A percentile compares a stretch with the other conserved stretches of the same genome.
Conservation (phyloP, 2,888 invertebrate species). For the Caenorhabditis panamensis region DNA sequence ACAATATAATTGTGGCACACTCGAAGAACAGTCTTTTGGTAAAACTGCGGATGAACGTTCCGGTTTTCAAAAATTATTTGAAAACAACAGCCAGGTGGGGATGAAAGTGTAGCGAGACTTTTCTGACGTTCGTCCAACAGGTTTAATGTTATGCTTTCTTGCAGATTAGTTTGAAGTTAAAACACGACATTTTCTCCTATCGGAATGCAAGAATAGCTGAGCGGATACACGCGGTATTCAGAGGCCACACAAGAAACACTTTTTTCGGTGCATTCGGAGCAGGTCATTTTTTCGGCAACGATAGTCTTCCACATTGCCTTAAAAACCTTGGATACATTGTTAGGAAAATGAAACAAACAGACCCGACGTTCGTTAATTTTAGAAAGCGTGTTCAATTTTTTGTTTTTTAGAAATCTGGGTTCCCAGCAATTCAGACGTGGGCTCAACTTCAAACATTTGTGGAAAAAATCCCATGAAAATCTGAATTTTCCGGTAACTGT, state of each 20-base stretch:
- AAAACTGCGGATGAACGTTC: slow-evolving; percentile 1
- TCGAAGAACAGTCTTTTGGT: slow-evolving; percentile 66
- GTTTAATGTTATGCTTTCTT: too few species aligned
- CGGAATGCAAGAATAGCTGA: slow-evolving; percentile 84
- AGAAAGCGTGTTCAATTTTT: too few species aligned
- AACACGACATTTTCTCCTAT: slow-evolving; percentile 83
- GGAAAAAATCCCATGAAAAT: too few species aligned
- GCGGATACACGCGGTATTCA: slow-evolving; percentile 82
- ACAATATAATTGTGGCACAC: slow-evolving; percentile 72
- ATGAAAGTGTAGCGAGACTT: too few species aligned
- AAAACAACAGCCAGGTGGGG: too few species aligned
- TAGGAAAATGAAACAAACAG: slow-evolving; percentile 49
- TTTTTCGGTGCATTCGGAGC: slow-evolving; percentile 84
- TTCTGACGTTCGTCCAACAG: too few species aligned
- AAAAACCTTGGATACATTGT: slow-evolving; percentile 59
- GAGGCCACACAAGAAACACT: slow-evolving; percentile 82
- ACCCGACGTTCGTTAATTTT: slow-evolving; percentile 55
- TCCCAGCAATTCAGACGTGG: too few species aligned
- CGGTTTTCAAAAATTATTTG: background rate
- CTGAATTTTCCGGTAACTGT: too few species aligned
- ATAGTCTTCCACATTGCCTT: slow-evolving; percentile 65
- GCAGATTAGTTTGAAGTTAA: slow-evolving; percentile 83
- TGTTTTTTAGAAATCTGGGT: too few species aligned
- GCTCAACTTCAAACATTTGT: too few species aligned
- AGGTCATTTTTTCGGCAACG: slow-evolving; percentile 81